Conservation (phyloP, 2,888 invertebrate species). For the Atrina japonica region DNA sequence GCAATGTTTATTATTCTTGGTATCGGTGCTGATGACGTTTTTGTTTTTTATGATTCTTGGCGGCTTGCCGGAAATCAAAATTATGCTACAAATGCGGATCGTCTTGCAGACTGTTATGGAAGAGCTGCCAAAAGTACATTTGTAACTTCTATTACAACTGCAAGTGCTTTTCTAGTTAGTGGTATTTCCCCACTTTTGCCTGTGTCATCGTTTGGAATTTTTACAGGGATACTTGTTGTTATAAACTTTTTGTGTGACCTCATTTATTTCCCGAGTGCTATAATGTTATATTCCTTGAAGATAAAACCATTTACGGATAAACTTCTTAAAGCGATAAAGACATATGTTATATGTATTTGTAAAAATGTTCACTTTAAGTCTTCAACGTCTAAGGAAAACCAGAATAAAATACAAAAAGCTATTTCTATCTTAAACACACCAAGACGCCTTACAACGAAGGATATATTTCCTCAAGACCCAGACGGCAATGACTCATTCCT, state of each 20-base stretch:
- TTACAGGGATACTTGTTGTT: constrained; percentile 70
- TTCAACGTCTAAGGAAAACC: too few species aligned
- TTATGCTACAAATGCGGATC: constrained; percentile 63
- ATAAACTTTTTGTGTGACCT: constrained; percentile 78
- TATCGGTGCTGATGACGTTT: constrained; percentile 78
- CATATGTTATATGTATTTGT: too few species aligned
- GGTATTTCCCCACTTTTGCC: constrained; percentile 72
- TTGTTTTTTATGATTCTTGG: constrained; percentile 78
- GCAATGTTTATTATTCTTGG: constrained; percentile 78
- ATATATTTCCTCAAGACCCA: too few species aligned
- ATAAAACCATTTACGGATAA: constrained; percentile 35
- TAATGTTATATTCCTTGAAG: constrained; percentile 50
- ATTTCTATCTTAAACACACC: too few species aligned
- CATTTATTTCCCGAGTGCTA: constrained; percentile 74
- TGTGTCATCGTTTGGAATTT: constrained; percentile 72
- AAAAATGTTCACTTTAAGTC: too few species aligned
- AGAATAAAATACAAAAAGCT: too few species aligned
- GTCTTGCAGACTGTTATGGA: constrained; percentile 72
- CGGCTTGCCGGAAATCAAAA: constrained; percentile 61
- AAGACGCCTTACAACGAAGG: too few species aligned
- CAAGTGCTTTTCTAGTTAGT: constrained; percentile 74
- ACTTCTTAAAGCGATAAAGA: too few species aligned
- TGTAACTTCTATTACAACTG: constrained; percentile 76
- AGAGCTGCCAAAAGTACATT: constrained; percentile 74
- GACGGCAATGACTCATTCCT: too few species aligned